Percentiles rank a stretch among this genome's conserved stretches.
These are phyloP conservation scores for Pseudopodoces humilis DNA, from an alignment of 2,113 vertebrate genomes.

Conservation along the genomic window DNA sequence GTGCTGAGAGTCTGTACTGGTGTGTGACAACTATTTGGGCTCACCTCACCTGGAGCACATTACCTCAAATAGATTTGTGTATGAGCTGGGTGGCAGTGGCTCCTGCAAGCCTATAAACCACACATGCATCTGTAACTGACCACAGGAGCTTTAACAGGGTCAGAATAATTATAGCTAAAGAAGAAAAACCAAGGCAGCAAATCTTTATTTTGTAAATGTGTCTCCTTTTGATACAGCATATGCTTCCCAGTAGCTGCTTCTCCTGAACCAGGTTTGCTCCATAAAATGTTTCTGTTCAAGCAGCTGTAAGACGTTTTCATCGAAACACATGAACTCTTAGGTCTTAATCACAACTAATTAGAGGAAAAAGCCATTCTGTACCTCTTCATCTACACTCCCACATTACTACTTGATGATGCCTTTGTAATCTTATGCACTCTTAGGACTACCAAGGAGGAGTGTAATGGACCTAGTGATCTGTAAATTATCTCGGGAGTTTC, in stretches of 20 bases:
- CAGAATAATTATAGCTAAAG: not conserved
- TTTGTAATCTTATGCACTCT: not conserved
- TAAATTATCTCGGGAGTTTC: not conserved
- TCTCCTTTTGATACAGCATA: not conserved
- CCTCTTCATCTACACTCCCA: not conserved
- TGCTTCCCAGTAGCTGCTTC: not conserved
- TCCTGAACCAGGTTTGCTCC: not conserved
- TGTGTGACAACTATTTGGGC: not conserved
- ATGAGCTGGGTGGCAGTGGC: not conserved
- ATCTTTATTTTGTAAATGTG: not conserved
- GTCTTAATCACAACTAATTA: not conserved
- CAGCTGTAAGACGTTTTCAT: not conserved
- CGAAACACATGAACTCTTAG: not conserved
- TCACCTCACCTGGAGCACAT: not conserved
- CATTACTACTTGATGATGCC: not conserved
- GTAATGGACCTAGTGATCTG: rapidly evolving
- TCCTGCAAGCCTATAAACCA: not conserved
- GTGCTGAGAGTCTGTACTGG: not conserved
- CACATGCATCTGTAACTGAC: not conserved
- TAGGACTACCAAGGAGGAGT: no score
- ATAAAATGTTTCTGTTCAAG: not conserved
- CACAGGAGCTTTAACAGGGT: not conserved
- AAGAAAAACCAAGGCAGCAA: not conserved
- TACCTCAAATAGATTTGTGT: not conserved
- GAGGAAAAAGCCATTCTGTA: not conserved